Conservation (phyloP, 2,888 invertebrate genomes). For the Subacronicta megacephala region DNA sequence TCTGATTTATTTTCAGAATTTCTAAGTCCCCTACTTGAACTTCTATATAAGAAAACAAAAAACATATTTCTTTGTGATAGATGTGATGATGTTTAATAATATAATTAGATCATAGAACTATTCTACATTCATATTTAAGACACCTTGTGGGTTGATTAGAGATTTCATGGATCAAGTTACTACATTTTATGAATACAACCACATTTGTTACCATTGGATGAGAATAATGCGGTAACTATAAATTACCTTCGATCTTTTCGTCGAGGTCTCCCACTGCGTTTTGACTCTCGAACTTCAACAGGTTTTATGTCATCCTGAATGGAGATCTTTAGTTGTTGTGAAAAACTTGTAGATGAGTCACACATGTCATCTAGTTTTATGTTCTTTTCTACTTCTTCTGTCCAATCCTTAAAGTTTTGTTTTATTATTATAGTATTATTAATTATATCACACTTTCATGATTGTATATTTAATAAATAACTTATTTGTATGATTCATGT, state of each 20-base stretch:
- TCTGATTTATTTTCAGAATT: slow-evolving; percentile 79
- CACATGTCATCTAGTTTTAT: slow-evolving; percentile 82
- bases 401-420: slow-evolving; percentile 81
- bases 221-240: not conserved
- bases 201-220: not conserved
- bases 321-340: slow-evolving; percentile 70
- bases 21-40: slow-evolving; percentile 82
- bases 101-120: no score
- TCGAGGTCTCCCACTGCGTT: slow-evolving; percentile 75
- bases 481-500: no score
- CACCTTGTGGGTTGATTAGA: no score
- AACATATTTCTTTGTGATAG: no score
- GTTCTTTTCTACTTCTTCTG: slow-evolving; percentile 86
- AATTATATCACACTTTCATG: no score
- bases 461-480: no score
- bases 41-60: slow-evolving; percentile 62
- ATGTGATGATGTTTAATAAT: no score
- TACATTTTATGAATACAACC: no score
- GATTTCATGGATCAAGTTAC: no score
- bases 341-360: slow-evolving; percentile 79
- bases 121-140: no score
- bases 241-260: slow-evolving; percentile 82
- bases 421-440: not conserved
- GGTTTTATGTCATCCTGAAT: slow-evolving; percentile 74
- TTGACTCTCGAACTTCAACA: slow-evolving; percentile 73